Evolutionary conservation across 2,888 invertebrate genomes (phyloP), one percentile per base, ranked within the genome.

Genomic region (Tridacna crocea): DNA sequence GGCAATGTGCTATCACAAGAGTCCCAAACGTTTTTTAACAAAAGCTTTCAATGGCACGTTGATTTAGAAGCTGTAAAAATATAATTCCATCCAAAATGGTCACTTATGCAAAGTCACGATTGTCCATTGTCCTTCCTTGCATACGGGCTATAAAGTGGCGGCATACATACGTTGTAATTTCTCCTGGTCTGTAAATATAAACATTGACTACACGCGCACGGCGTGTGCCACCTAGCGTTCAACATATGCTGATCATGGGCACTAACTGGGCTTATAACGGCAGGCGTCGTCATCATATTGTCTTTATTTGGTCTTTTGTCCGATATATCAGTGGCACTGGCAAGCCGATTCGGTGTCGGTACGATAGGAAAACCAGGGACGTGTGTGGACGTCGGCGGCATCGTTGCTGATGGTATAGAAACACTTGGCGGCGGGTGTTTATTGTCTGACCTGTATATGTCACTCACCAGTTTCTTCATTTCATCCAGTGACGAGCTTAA

Each of bases 401-500:
- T 24, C 47, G 79, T 15, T 36, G 85, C 74, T 24, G 86, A 77
- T 55, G 87, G 78, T n/a, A 84, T 15, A 15, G 55, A 10, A 0
- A 47, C 36, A 17, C n/a, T 74, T 46, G 85, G 81, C 26, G 87
- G 72, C 58, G 82, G 77, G 27, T 55, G 81, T 19, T 76, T 74
- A 15, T 82, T 84, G 47, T 91, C 89, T 12, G 84, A 86, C 63
- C 90, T 90, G 76, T 93, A 93, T 24, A 92, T 90, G 60, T 93
- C 92, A 82, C 92, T 92, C 10, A 94, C 92, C 76, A 94, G 87
- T 75, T 94, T 94, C 87, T 94, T 94, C 94, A 94, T 94, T 83
- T 94, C 94, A 12, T 94, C 94, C 72, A 94, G 83, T 0, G 93
- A 94, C 68, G 89, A 92, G 80, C 89, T 93, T 68, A 94, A 87